These are phyloP conservation scores for Theristus sp. DNA, from an alignment of 2,888 invertebrate genomes.

Conservation along the genomic window DNA sequence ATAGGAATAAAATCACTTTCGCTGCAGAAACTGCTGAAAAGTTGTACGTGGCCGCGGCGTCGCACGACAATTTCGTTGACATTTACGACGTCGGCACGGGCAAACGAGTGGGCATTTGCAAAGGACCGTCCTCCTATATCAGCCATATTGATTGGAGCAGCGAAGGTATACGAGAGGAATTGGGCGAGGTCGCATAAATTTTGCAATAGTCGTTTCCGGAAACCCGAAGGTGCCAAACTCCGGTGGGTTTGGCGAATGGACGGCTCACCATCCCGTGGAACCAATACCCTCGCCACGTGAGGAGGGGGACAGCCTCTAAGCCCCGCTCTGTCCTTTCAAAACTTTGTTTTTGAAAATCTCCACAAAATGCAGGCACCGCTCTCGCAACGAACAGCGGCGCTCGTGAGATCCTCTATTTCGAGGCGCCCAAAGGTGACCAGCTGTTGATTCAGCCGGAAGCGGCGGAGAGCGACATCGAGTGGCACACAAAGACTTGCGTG, in stretches of 20 bases:
- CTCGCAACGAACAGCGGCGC: slow-evolving; percentile 33
- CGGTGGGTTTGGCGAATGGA: too few species aligned
- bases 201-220: too few species aligned
- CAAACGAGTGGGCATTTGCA: slow-evolving; percentile 23
- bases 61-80: slow-evolving; percentile 34
- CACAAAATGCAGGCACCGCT: slow-evolving; percentile 24
- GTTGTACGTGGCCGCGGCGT: slow-evolving; percentile 31
- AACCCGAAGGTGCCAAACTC: too few species aligned
- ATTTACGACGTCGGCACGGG: slow-evolving; percentile 30
- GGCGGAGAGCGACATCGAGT: slow-evolving; percentile 23
- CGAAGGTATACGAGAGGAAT: too few species aligned
- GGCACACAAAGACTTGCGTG: slow-evolving; percentile 33
- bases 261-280: too few species aligned
- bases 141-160: slow-evolving; percentile 35
- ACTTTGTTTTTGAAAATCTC: background rate
- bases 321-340: too few species aligned
- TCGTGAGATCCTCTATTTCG: slow-evolving; percentile 33
- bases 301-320: too few species aligned
- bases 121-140: slow-evolving; percentile 33
- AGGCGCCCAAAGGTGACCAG: slow-evolving; percentile 31
- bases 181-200: too few species aligned
- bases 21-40: background rate
- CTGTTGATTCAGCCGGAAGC: background rate
- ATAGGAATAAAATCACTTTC: too few species aligned
- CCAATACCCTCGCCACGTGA: too few species aligned